phyloP scores from a whole-genome alignment of 2,113 vertebrate species.

The Sturnira hondurensis region DNA sequence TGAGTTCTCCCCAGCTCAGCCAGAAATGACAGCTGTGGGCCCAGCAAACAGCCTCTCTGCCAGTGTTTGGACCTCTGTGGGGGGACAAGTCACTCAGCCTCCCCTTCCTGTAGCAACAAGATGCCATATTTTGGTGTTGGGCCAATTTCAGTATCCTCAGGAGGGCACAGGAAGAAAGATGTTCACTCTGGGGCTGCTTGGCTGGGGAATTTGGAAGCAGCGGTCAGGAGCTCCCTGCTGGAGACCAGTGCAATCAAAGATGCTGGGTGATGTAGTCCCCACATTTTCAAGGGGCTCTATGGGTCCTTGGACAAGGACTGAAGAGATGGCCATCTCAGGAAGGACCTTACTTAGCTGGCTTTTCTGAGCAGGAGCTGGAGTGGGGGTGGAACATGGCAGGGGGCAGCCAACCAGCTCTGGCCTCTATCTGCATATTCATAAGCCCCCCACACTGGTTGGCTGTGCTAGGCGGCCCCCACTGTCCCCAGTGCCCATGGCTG shows the following conservation, averaged over 20 bases:
- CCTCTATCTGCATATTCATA: constrained; percentile 82
- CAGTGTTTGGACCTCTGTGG: background rate
- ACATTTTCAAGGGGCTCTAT: background rate
- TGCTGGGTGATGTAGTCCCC: background rate
- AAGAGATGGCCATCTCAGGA: constrained; percentile 2
- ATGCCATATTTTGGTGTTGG: background rate
- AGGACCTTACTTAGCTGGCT: background rate
- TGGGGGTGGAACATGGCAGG: background rate
- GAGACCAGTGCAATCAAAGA: background rate
- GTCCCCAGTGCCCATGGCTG: background rate
- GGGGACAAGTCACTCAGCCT: background rate
- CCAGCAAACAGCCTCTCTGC: background rate
- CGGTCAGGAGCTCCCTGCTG: background rate
- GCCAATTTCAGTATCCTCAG: background rate
- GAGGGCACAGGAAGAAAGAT: background rate
- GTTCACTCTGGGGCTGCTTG: background rate
- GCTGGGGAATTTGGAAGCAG: background rate
- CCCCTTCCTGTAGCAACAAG: background rate
- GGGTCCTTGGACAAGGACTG: background rate
- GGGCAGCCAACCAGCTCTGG: constrained; percentile 65
- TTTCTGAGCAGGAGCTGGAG: background rate
- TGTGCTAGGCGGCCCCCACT: constrained; percentile 56
- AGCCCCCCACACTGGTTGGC: constrained; percentile 78
- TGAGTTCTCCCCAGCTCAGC: background rate
- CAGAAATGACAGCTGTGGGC: background rate